phyloP scores from a whole-genome alignment of 2,888 invertebrate genomes.

The Ectemnius cavifrons region DNA sequence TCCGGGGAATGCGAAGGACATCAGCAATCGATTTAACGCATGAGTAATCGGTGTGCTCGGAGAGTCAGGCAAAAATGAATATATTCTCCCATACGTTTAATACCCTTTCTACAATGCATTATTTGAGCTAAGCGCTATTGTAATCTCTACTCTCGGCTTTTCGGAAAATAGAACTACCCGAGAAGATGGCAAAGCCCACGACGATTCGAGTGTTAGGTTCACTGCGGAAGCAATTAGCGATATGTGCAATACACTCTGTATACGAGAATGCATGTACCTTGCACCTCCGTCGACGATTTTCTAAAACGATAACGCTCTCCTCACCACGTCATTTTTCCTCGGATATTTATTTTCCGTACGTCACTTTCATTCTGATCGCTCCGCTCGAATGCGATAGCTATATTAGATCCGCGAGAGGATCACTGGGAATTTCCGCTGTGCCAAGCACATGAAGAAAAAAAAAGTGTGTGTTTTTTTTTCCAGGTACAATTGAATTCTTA shows the following conservation, averaged over 20 bases:
- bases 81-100: no score
- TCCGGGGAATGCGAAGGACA: neutral
- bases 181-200: no score
- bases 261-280: slow-evolving; percentile 50
- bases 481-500: slow-evolving; percentile 58
- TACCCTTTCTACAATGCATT: no score
- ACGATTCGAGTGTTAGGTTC: no score
- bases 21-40: neutral
- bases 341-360: slow-evolving; percentile 62
- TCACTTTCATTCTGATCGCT: slow-evolving; percentile 55
- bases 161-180: no score
- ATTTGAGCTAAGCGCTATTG: no score
- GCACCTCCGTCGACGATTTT: slow-evolving; percentile 50
- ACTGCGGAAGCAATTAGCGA: no score
- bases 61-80: neutral
- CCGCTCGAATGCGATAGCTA: slow-evolving; percentile 22
- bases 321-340: slow-evolving; percentile 72
- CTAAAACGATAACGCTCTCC: slow-evolving; percentile 55
- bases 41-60: neutral
- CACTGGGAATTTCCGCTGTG: slow-evolving; percentile 57
- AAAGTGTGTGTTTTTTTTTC: neutral
- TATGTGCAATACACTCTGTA: no score
- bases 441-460: slow-evolving; percentile 49
- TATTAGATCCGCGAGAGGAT: slow-evolving; percentile 22
- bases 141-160: no score